Conservation (phyloP, 2,797 vertebrate species). For the Sebastes ruberrimus region DNA sequence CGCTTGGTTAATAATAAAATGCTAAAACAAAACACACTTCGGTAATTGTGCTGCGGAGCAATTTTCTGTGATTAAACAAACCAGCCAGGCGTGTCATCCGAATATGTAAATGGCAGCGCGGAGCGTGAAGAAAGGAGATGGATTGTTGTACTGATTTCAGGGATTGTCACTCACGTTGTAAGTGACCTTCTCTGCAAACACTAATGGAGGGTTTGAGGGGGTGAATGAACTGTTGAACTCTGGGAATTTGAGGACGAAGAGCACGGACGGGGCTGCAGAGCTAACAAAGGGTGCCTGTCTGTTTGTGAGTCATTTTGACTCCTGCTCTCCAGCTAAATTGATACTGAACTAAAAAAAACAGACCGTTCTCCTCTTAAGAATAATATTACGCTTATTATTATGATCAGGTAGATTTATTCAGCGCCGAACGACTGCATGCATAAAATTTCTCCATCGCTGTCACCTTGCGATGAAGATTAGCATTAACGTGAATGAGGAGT, state of each 20-base stretch:
- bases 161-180: slow-evolving; percentile 50
- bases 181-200: slow-evolving; percentile 56
- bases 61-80: slow-evolving; percentile 53
- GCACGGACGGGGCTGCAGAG: background rate
- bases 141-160: slow-evolving; percentile 55
- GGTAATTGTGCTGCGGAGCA: slow-evolving; percentile 33
- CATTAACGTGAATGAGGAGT: slow-evolving; percentile 45
- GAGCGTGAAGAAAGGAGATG: slow-evolving; percentile 22
- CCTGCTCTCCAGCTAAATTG: background rate
- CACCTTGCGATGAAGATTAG: slow-evolving; percentile 71
- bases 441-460: slow-evolving; percentile 44
- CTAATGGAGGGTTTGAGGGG: background rate
- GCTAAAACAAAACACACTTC: slow-evolving; percentile 31
- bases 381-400: background rate
- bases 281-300: slow-evolving; percentile 5
- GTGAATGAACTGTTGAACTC: slow-evolving; percentile 50
- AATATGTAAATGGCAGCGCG: slow-evolving; percentile 51
- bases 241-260: slow-evolving; percentile 13
- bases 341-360: background rate
- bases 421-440: background rate
- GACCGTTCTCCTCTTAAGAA: background rate
- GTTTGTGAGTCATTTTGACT: background rate
- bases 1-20: slow-evolving; percentile 34
- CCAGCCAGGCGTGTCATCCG: slow-evolving; percentile 48
- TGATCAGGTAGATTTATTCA: slow-evolving; percentile 19